A percentile compares a stretch with the other conserved stretches of the same genome.
phyloP scores from a whole-genome alignment of 2,888 invertebrate genomes.

The Caradrina kadenii region DNA sequence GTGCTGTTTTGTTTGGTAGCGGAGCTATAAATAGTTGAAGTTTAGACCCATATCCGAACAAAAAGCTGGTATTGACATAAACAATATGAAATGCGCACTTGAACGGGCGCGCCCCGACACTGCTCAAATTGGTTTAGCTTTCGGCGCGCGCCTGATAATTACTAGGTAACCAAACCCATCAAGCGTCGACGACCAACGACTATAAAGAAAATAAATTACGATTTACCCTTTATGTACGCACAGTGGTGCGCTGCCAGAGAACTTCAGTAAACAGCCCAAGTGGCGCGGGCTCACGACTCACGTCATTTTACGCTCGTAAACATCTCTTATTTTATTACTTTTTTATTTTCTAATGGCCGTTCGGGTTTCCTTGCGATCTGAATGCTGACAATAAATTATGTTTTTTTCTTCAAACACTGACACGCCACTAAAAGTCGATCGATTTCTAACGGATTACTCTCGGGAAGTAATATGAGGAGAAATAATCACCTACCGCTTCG shows the following conservation, averaged over 20 bases:
- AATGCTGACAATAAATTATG: conserved; percentile 90
- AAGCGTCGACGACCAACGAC: conserved; percentile 75
- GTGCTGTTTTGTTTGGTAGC: conserved; percentile 67
- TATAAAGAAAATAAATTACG: conserved; percentile 87
- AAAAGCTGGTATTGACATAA: conserved; percentile 85
- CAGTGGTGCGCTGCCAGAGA: conserved; percentile 74
- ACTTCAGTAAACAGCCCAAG: conserved; percentile 81
- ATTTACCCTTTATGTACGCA: conserved; percentile 77
- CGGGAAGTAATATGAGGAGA: conserved; percentile 86
- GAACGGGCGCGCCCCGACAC: conserved; percentile 74
- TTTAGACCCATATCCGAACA: conserved; percentile 74
- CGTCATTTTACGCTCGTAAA: conserved; percentile 90
- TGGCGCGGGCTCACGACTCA: conserved; percentile 84
- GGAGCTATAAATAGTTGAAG: conserved; percentile 76
- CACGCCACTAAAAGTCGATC: conserved; percentile 90
- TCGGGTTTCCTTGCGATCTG: conserved; percentile 89
- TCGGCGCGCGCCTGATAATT: conserved; percentile 87
- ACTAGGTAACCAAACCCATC: conserved; percentile 84
- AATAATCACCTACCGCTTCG: conserved; percentile 87
- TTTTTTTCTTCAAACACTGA: conserved; percentile 89
- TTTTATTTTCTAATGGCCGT: conserved; percentile 89
- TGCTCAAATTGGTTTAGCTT: conserved; percentile 84
- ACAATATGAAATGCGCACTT: conserved; percentile 85
- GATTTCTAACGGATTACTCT: conserved; percentile 90
- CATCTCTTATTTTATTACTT: conserved; percentile 88